phyloP scores from a whole-genome alignment of 2,888 invertebrate species.

The Plagodis pulveraria region DNA sequence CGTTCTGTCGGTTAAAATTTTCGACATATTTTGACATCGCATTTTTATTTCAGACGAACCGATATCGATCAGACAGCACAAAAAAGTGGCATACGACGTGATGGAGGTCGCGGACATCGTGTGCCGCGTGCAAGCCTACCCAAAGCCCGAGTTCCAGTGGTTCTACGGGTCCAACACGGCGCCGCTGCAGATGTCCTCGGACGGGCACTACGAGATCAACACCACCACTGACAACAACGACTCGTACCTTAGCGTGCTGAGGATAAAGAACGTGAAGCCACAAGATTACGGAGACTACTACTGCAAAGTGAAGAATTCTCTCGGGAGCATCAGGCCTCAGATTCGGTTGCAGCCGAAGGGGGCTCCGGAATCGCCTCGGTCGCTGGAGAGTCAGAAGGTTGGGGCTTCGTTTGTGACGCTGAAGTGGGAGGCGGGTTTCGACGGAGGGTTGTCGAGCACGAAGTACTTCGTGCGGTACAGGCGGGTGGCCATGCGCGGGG shows the following conservation, averaged over 20 bases:
- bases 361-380: constrained; percentile 92
- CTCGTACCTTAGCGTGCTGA: constrained; percentile 92
- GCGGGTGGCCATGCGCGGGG: constrained; percentile 84
- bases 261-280: constrained; percentile 89
- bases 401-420: constrained; percentile 92
- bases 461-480: constrained; percentile 95
- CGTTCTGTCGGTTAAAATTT: not conserved
- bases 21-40: constrained; percentile 3
- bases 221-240: constrained; percentile 93
- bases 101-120: constrained; percentile 94
- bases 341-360: constrained; percentile 94
- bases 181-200: constrained; percentile 91
- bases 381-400: constrained; percentile 88
- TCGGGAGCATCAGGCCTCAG: constrained; percentile 90
- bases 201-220: constrained; percentile 94
- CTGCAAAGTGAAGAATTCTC: constrained; percentile 93
- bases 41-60: constrained; percentile 88
- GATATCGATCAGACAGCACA: constrained; percentile 93
- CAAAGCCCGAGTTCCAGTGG: constrained; percentile 97
- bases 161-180: constrained; percentile 91
- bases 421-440: constrained; percentile 95
- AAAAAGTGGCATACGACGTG: constrained; percentile 94
- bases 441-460: constrained; percentile 94
- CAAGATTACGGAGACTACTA: constrained; percentile 96
- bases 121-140: constrained; percentile 96